A percentile compares a stretch with the other conserved stretches of the same genome.
Conservation (phyloP, 2,797 vertebrate species). For the Myotis planiceps region DNA sequence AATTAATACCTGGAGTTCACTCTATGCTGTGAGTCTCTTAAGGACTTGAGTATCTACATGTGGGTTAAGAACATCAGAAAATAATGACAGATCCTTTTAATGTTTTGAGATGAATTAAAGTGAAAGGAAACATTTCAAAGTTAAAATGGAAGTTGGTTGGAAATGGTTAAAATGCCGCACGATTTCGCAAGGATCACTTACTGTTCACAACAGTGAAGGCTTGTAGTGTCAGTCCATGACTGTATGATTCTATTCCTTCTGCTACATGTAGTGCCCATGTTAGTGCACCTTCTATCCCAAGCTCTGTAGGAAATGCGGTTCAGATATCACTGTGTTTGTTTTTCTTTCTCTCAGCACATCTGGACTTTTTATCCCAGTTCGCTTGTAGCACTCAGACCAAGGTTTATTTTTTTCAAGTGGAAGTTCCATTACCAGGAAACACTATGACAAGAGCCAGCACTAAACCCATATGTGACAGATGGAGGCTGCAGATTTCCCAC, state of each 20-base stretch:
- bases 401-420: neutral
- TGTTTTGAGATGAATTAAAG: neutral
- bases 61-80: neutral
- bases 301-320: neutral
- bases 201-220: neutral
- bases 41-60: neutral
- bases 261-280: neutral
- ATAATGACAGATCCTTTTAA: neutral
- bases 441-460: neutral
- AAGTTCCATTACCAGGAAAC: slow-evolving; percentile 2
- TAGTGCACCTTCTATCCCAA: neutral
- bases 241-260: neutral
- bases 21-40: neutral
- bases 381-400: neutral
- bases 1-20: neutral
- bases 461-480: neutral
- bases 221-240: neutral
- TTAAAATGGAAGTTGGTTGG: neutral
- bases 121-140: neutral
- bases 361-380: slow-evolving; percentile 19
- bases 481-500: neutral
- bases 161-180: neutral
- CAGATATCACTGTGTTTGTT: neutral
- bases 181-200: neutral
- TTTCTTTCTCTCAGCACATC: neutral